Evolutionary conservation across 2,888 invertebrate genomes (phyloP), one percentile per base, ranked within the genome.

Genomic region (Chalcosyrphus nemorum): DNA sequence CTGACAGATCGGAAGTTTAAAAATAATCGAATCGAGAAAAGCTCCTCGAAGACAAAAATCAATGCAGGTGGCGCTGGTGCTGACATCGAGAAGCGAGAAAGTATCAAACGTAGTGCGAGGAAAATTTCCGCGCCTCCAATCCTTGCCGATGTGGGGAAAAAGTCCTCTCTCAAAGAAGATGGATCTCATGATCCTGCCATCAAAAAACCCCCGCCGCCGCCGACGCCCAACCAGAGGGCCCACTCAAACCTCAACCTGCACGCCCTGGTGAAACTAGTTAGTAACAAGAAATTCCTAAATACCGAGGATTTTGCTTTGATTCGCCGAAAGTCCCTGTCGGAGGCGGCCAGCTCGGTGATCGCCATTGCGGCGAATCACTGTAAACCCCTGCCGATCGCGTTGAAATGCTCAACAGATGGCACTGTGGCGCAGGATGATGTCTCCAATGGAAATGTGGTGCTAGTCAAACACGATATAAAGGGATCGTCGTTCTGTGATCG

Each of bases 1-100:
- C 86, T 90, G 27, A 89, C 89, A 32, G 91, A 91, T 89, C 89
- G 89, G 1, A 90, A 90, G 80, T 91, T 88, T 47, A 90, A 89
- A 72, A 89, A 89, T 45, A 90, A 90, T 87, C 89, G 90, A 35
- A 89, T 91, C 29, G 89, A 89, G 86, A 90, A 90, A 81, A 90
- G 90, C 72, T 89, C 90, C 7, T 90, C 90, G 0, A 90, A 90
- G 78, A 88, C 88, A 4, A 90, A 90, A 88, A 86, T 90, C 0
- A 81, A 72, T 9, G 59, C 81, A n/a, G 87, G 86, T 41, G 61
- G 71, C 52, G 43, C 17, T 32, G 63, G 38, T 6, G 74, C 65
- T 38, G 89, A 88, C 56, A 74, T 89, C 9, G 89, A 89, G 21
- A 88, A 89, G 47, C 86, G 89, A 7, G 89, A 89, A 29, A 88